Base-by-base conservation (phyloP, 1,140 invertebrate genomes). In the Acromyrmex charruanus region DNA sequence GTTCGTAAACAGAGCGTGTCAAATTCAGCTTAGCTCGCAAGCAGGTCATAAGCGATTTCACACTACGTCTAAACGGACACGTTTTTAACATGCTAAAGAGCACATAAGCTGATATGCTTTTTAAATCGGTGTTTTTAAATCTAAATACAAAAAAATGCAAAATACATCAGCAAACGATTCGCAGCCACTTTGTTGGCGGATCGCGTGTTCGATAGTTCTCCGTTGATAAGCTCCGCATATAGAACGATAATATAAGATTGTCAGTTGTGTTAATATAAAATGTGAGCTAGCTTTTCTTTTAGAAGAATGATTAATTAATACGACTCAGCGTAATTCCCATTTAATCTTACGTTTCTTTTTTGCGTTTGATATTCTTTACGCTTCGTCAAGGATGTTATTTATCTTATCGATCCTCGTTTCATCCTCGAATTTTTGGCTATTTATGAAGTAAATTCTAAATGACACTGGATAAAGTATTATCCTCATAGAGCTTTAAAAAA, bases 1-100 rank as follows among this genome's bases (percentile, higher is more conserved):
- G n/a, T 25, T 25, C 55, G 72, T 63, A 61, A 84, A 58, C 69
- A 31, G 35, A 44, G 39, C 69, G 69, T 75, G 80, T 75, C 55
- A 61, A 75, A 84, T 84, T 74, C 68, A n/a, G 72, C 59, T 84
- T 25, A 84, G 69, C 59, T 75, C 58, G n/a, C 35, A 63, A 75
- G 28, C 69, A n/a, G 69, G 80, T 63, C 80, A 61, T 75, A 51
- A 84, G 69, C 80, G 80, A 74, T 75, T 84, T 84, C 69, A 84
- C 80, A 61, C 80, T 21, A 49, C 10, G 55, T 72, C 68, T 53
- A 21, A 39, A 49, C 39, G 69, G 35, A 58, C 55, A 63, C 80
- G 68, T 84, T 84, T 59, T 59, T 74, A 72, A 35, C 69, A 35
- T 44, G 69, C 18, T 61, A 51, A 84, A 84, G 74, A 61, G 25